These are phyloP conservation scores for Brachyptera putata DNA, from an alignment of 2,888 invertebrate genomes.

Conservation along the genomic window DNA sequence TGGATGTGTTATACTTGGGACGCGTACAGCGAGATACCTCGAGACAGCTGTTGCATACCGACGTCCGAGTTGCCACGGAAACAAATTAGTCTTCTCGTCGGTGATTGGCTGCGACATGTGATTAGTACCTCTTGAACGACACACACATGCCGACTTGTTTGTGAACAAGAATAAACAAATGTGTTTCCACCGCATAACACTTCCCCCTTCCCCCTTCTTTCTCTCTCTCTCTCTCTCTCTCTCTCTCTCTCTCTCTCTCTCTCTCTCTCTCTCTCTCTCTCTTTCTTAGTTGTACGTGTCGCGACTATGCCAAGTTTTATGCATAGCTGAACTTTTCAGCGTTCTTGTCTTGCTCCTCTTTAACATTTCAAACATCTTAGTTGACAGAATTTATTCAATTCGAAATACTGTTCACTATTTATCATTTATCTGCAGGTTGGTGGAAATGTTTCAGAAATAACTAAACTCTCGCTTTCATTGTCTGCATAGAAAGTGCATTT, in stretches of 20 bases:
- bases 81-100: slow-evolving; percentile 22
- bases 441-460: too few relatives aligned
- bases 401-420: slow-evolving; percentile 1
- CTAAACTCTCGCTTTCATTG: too few relatives aligned
- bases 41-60: slow-evolving; percentile 22
- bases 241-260: too few relatives aligned
- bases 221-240: neutral
- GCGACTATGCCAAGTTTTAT: too few relatives aligned
- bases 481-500: too few relatives aligned
- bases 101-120: slow-evolving; percentile 25
- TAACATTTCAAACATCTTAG: slow-evolving; percentile 7
- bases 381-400: slow-evolving; percentile 4
- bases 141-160: slow-evolving; percentile 24
- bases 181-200: slow-evolving; percentile 9
- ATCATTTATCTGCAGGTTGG: too few relatives aligned
- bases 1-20: neutral
- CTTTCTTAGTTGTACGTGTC: too few relatives aligned
- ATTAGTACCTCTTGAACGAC: slow-evolving; percentile 16
- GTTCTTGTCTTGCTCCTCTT: neutral
- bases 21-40: neutral
- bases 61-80: slow-evolving; percentile 11
- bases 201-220: neutral
- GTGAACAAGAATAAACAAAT: slow-evolving; percentile 27
- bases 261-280: too few relatives aligned
- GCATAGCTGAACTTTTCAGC: neutral